Base-by-base conservation (phyloP, 2,113 vertebrate species). In the Embiotoca jacksoni region DNA sequence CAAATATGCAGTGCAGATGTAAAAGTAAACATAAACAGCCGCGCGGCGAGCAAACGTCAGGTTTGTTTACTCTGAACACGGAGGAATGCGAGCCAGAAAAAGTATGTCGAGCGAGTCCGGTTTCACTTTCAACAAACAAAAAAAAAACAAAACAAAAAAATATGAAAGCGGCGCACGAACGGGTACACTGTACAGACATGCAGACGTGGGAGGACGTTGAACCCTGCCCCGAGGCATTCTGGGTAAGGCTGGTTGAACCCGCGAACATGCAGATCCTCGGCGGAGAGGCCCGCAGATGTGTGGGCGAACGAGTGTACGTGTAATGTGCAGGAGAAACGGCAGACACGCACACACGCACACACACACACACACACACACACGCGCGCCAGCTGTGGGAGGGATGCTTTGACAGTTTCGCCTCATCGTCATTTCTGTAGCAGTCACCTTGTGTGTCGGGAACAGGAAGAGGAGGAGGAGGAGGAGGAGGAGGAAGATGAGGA, bases 111-210 rank as follows among this genome's bases (percentile, higher is more conserved):
- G 36, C 1, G 65, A 75, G 14, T 89, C 33, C 0, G 33, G 77
- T 89, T 92, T 86, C 88, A 72, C 66, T 72, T 76, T 83, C 78
- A 77, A 80, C 78, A 91, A 91, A 91, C 81, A 90, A 39, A 6
- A 41, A 6, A 41, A 0, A 16, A 10, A 39, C 56, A 37, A 66
- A 67, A 23, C 23, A 23, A 23, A 50, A 14, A 16, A 6, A 3
- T 16, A 14, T n/a, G 13, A 23, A 23, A 46, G 56, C 6, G 44
- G 47, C 3, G 6, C 52, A 5, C 46, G 33, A 23, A 3, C 56
- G 39, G 3, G 1, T 37, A 31, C 13, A 39, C 41, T 39, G 23
- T 32, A 53, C 49, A 60, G 53, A n/a, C 50, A 61, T 3, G 9
- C 47, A 69, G 47, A 50, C 30, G 33, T 56, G 13, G 32, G 4